A percentile compares a stretch with the other conserved stretches of the same genome.
These are phyloP conservation scores for Chionoecetes opilio DNA, from an alignment of 1,140 invertebrate genomes.

Conservation along the genomic window DNA sequence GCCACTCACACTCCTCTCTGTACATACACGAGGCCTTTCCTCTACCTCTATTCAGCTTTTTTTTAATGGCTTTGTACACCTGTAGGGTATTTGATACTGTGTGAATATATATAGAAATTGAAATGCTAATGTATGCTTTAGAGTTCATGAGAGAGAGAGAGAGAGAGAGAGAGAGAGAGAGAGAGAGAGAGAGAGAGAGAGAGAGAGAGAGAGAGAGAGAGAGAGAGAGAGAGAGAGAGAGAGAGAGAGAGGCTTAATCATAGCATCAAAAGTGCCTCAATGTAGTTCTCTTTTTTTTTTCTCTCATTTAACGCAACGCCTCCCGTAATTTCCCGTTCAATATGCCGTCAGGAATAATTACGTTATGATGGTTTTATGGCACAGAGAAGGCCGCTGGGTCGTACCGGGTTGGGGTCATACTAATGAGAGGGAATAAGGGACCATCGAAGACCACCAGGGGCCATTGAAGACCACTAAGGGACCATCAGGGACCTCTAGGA, in stretches of 20 bases:
- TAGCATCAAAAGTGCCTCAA: neutral
- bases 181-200: neutral
- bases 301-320: conserved; percentile 6
- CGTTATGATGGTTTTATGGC: neutral
- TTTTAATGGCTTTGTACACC: no score
- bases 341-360: conserved; percentile 35
- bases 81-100: no score
- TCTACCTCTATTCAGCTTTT: no score
- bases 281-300: neutral
- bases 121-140: no score
- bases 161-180: neutral
- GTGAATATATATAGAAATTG: no score
- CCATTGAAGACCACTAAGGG: no score
- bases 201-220: neutral
- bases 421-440: neutral
- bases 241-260: conserved; percentile 10
- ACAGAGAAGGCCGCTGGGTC: neutral
- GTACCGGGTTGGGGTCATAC: neutral
- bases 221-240: conserved; percentile 27
- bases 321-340: conserved; percentile 55
- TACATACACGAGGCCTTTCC: no score
- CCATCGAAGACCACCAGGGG: neutral
- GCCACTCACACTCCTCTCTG: no score
- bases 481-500: no score
- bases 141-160: neutral